Conservation (phyloP, 2,113 vertebrate genomes). For the Pedetes capensis region DNA sequence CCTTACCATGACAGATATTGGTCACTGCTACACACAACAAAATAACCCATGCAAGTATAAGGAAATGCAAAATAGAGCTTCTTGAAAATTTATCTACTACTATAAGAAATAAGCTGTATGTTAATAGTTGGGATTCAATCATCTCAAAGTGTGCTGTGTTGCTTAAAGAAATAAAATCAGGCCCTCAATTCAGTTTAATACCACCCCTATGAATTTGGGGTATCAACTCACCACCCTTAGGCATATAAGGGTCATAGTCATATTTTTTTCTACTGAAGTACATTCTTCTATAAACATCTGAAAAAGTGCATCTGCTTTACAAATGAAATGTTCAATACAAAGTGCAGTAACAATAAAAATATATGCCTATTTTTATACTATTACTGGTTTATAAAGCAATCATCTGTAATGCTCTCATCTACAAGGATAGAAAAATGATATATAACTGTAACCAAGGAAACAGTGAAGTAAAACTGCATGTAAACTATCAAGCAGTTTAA, state of each 20-base stretch:
- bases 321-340: conserved; percentile 70
- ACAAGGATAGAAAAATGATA: conserved; percentile 77
- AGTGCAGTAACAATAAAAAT: conserved; percentile 74
- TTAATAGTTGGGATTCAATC: conserved; percentile 46
- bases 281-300: conserved; percentile 76
- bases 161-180: conserved; percentile 54
- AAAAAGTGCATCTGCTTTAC: conserved; percentile 65
- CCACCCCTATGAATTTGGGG: conserved; percentile 56
- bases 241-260: conserved; percentile 75
- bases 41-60: conserved; percentile 1
- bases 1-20: conserved; percentile 20
- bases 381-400: conserved; percentile 71
- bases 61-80: conserved; percentile 22
- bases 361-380: conserved; percentile 70
- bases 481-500: conserved; percentile 82
- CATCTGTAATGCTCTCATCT: conserved; percentile 69
- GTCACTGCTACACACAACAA: neutral
- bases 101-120: conserved; percentile 28
- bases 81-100: conserved; percentile 48
- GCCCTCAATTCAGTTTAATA: conserved; percentile 55
- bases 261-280: conserved; percentile 76
- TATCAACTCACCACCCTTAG: conserved; percentile 75
- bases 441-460: conserved; percentile 83
- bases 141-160: conserved; percentile 33
- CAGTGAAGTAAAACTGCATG: conserved; percentile 77